Base-by-base conservation (phyloP, 2,797 vertebrate genomes). In the Pyrocephalus nanus region DNA sequence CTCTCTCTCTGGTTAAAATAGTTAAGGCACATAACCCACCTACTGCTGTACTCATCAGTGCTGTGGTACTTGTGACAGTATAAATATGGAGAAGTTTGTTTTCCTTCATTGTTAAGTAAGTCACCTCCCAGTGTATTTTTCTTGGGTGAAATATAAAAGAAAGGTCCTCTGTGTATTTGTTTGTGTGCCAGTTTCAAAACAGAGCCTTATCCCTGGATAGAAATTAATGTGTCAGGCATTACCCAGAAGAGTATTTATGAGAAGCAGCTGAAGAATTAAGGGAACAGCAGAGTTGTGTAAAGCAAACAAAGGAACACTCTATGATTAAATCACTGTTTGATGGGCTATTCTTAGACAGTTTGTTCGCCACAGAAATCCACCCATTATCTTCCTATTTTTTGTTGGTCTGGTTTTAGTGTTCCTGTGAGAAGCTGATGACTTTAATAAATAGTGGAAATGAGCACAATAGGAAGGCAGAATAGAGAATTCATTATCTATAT, bases 151-250 rank as follows among this genome's bases (percentile, higher is more conserved):
- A 47, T 84, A 78, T 22, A 71, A 73, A 95, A 84, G 40, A 71
- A 55, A 20, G 12, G n/a, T 80, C 60, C 42, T 64, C 2, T 62
- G 48, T 53, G 69, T 78, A 78, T 95, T 94, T 85, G 43, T 93
- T 91, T 96, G 55, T 88, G 36, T 72, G 20, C 25, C 0, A 0
- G 36, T 95, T 95, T 95, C 77, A 94, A 94, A 97, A 77, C 53
- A 86, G 50, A 77, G 53, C 54, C 53, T 29, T 45, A n/a, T 82
- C 42, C 67, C 65, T 73, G 69, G 88, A 73, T 34, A 81, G 73
- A 94, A 93, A 67, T 94, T 77, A 88, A 83, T 67, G 64, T 93
- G 57, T 75, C 86, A 80, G 76, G 36, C 26, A 36, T 92, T 95
- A 84, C 72, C 60, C 78, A 88, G 50, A 86, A 86, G 69, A 83